Evolutionary conservation across 2,888 invertebrate species (phyloP).

Genomic region (Synanthedon andrenaeformis): DNA sequence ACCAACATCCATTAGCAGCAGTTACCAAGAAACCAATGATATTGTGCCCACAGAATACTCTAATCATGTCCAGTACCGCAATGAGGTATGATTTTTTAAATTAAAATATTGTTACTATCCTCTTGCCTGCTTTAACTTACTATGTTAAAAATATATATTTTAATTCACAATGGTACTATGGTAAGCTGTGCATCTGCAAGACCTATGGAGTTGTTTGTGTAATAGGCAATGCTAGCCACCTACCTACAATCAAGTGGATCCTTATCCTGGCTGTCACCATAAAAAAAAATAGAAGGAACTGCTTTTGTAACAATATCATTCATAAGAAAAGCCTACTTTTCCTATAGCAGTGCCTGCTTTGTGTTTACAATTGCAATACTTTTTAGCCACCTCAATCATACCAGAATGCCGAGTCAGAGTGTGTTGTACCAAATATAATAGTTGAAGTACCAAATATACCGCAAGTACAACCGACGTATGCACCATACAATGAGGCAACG

Average conservation of each 20-base stretch:
- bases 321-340: no score
- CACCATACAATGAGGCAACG: constrained; percentile 37
- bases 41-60: constrained; percentile 37
- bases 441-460: constrained; percentile 43
- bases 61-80: constrained; percentile 30
- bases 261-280: no score
- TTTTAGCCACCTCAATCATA: constrained; percentile 20
- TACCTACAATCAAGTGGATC: no score
- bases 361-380: neutral
- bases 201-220: no score
- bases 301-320: no score
- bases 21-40: constrained; percentile 27
- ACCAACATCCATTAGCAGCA: constrained; percentile 31
- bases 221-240: no score
- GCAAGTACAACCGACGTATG: constrained; percentile 30
- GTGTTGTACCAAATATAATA: constrained; percentile 56
- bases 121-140: neutral
- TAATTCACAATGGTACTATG: no score
- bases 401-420: constrained; percentile 37
- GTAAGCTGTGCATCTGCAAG: no score
- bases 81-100: constrained; percentile 24
- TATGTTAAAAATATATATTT: no score
- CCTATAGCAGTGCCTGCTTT: no score
- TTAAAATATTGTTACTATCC: no score
- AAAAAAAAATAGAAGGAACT: no score